These are phyloP conservation scores for Dicaeum eximium DNA, from an alignment of 2,113 vertebrate genomes.

Conservation along the genomic window DNA sequence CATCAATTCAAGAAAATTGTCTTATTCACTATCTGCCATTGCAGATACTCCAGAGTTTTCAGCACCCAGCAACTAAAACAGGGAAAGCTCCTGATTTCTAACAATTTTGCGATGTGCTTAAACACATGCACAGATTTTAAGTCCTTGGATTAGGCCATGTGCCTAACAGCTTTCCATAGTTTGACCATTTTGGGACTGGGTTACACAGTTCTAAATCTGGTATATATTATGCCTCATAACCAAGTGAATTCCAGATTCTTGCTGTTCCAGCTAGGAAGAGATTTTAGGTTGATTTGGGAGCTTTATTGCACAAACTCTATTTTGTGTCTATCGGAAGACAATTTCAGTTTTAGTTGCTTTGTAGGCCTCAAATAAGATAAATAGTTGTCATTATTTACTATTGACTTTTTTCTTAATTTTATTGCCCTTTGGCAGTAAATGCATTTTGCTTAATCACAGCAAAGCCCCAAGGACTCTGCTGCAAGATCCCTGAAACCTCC, in stretches of 20 bases:
- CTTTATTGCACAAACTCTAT: background rate
- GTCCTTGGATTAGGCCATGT: background rate
- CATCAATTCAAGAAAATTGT: conserved; percentile 11
- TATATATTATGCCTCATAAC: background rate
- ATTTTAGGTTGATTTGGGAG: background rate
- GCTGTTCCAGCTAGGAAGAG: background rate
- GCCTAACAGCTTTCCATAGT: background rate
- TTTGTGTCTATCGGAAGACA: background rate
- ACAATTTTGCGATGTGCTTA: background rate
- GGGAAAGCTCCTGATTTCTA: background rate
- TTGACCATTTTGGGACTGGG: background rate
- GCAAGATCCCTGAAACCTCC: background rate
- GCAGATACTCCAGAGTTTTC: background rate
- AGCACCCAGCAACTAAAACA: background rate
- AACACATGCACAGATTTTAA: background rate
- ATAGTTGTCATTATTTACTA: background rate
- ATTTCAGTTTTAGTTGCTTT: background rate
- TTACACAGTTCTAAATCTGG: background rate
- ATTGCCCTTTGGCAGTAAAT: background rate
- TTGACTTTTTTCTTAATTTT: background rate
- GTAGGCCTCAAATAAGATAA: conserved; percentile 14
- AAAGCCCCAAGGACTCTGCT: background rate
- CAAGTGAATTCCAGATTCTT: background rate
- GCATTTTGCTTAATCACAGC: background rate
- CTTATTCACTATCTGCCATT: background rate